Evolutionary conservation across 2,888 invertebrate genomes (phyloP).

Genomic region (Parasteatoda lunata): DNA sequence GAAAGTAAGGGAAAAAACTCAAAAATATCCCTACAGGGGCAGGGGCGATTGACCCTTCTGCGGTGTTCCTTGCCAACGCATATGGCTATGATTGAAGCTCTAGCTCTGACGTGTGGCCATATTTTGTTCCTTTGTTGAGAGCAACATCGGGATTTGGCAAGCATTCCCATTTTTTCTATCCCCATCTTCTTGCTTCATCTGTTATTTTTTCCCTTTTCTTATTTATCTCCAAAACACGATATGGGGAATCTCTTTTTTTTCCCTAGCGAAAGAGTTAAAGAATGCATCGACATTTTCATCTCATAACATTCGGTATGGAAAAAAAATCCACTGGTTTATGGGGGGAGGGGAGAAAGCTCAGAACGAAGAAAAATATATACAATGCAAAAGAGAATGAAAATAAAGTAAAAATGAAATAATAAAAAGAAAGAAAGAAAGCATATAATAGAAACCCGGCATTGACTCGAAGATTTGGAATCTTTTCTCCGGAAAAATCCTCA

Average conservation of each 20-base stretch:
- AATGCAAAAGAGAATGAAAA: constrained; percentile 14
- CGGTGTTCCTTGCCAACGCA: constrained; percentile 61
- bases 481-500: constrained; percentile 65
- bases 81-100: constrained; percentile 64
- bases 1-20: constrained; percentile 41
- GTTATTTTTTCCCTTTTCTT: constrained; percentile 40
- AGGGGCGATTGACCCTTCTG: constrained; percentile 67
- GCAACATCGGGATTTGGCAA: constrained; percentile 68
- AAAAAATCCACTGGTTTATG: constrained; percentile 24
- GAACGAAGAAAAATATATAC: constrained; percentile 39
- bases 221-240: constrained; percentile 59
- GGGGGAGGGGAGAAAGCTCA: constrained; percentile 10
- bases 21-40: constrained; percentile 55
- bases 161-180: constrained; percentile 54
- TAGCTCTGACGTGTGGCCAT: constrained; percentile 63
- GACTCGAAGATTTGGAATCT: constrained; percentile 64
- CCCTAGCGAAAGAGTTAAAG: constrained; percentile 55
- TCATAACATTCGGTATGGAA: constrained; percentile 63
- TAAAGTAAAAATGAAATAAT: constrained; percentile 27
- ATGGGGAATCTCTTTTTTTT: constrained; percentile 23
- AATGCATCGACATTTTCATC: constrained; percentile 67
- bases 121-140: constrained; percentile 66
- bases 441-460: constrained; percentile 67
- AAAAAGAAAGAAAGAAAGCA: constrained; percentile 25
- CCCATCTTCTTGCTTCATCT: constrained; percentile 10